Percentiles rank a stretch among this genome's conserved stretches.
These are phyloP conservation scores for Pterostichus madidus DNA, from an alignment of 2,888 invertebrate species.

Conservation along the genomic window DNA sequence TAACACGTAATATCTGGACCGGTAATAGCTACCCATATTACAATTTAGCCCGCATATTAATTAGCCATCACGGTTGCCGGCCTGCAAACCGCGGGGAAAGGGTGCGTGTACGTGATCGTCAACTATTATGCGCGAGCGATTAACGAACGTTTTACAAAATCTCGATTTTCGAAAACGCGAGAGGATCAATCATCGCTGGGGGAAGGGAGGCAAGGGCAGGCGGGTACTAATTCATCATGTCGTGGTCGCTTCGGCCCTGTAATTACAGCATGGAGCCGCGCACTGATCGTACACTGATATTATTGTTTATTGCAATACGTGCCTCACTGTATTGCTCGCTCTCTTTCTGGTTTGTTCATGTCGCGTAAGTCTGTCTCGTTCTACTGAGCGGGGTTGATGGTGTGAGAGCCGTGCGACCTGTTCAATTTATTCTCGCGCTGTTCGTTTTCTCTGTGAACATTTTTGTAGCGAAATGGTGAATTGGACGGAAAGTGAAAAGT, in stretches of 20 bases:
- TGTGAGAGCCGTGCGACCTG: constrained; percentile 58
- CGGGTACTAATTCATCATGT: constrained; percentile 76
- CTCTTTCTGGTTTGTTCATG: neutral
- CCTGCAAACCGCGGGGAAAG: constrained; percentile 13
- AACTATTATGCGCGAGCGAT: constrained; percentile 63
- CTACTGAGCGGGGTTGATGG: constrained; percentile 25
- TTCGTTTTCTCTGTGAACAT: constrained; percentile 58
- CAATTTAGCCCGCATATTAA: constrained; percentile 66
- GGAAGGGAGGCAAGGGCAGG: constrained; percentile 34
- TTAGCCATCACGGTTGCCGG: constrained; percentile 10
- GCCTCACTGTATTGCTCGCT: constrained; percentile 20
- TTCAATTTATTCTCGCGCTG: constrained; percentile 57
- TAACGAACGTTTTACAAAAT: constrained; percentile 65
- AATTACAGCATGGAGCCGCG: constrained; percentile 75
- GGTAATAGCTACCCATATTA: constrained; percentile 66
- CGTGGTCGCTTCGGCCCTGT: constrained; percentile 75
- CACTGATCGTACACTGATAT: constrained; percentile 69
- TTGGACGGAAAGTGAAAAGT: constrained; percentile 37
- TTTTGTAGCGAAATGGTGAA: constrained; percentile 47
- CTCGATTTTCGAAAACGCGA: constrained; percentile 65
- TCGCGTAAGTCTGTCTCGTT: constrained; percentile 19
- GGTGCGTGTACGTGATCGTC: constrained; percentile 53
- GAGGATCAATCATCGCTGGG: constrained; percentile 64
- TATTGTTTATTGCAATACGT: constrained; percentile 67
- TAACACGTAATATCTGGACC: constrained; percentile 60